Percentiles rank a stretch among this genome's conserved stretches.
These are phyloP conservation scores for Pampus argenteus DNA, from an alignment of 2,797 vertebrate species.

Conservation along the genomic window DNA sequence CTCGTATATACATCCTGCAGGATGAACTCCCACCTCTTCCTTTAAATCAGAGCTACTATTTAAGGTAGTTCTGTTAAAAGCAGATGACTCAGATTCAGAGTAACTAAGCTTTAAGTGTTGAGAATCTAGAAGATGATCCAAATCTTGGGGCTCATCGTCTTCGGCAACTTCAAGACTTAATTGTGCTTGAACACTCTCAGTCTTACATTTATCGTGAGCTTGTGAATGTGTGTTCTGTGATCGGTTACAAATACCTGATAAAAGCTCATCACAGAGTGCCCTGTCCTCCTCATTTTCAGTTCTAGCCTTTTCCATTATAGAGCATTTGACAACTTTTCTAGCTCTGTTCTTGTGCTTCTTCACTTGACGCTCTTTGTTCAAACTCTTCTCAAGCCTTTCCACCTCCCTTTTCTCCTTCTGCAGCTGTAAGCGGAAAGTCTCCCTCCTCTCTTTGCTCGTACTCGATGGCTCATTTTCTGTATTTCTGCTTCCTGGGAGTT, in stretches of 20 bases:
- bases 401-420: conserved; percentile 76
- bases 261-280: conserved; percentile 38
- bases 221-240: not conserved
- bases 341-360: conserved; percentile 26
- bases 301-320: conserved; percentile 53
- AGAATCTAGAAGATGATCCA: conserved; percentile 4
- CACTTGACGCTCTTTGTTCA: conserved; percentile 46
- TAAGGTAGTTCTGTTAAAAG: not conserved
- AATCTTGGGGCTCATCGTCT: conserved; percentile 10
- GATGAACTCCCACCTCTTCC: conserved; percentile 1
- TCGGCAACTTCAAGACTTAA: not conserved
- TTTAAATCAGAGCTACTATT: not conserved
- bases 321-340: conserved; percentile 61
- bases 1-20: not conserved
- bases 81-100: not conserved
- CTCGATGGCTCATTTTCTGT: not conserved
- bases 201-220: not conserved
- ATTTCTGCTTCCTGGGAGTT: not conserved
- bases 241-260: conserved; percentile 29
- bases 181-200: not conserved
- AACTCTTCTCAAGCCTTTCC: conserved; percentile 72
- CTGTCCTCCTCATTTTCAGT: conserved; percentile 25
- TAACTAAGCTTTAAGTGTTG: not conserved
- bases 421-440: conserved; percentile 60
- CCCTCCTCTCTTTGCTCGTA: conserved; percentile 48